Percentiles rank a stretch among this genome's conserved stretches.
Conservation (phyloP, 2,113 vertebrate species). For the Pantherophis guttatus region DNA sequence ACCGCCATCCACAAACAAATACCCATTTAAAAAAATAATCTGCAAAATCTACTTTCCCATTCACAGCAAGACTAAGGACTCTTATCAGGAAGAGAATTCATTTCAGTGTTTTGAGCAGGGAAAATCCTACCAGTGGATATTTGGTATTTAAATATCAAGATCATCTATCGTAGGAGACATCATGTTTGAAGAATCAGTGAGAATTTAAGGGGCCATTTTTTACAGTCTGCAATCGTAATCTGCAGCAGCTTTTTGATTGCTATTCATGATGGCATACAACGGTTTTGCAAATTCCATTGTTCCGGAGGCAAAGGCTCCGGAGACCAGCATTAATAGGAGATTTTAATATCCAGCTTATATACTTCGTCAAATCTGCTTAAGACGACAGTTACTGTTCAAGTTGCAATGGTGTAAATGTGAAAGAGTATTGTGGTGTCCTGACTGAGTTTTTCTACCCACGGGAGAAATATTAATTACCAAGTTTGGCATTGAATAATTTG, state of each 20-base stretch:
- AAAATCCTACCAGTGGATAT: not conserved
- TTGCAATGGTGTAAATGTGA: conserved; percentile 3
- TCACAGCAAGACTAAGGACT: not conserved
- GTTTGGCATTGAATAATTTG: not conserved
- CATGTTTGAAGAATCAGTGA: not conserved
- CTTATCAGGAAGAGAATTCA: not conserved
- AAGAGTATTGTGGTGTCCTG: not conserved
- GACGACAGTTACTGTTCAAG: not conserved
- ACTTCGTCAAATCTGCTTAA: not conserved
- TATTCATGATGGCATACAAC: not conserved
- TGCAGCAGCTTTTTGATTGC: not conserved
- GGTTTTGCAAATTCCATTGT: not conserved
- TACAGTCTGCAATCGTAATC: not conserved
- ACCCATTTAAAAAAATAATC: not conserved
- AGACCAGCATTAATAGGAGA: conserved; percentile 7
- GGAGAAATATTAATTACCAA: not conserved
- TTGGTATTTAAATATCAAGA: not conserved
- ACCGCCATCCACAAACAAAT: not conserved
- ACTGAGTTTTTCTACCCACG: not conserved
- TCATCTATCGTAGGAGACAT: not conserved
- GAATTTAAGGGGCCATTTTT: not conserved
- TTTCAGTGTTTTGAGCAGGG: not conserved
- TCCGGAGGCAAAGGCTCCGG: not conserved
- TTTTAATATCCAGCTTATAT: conserved; percentile 18
- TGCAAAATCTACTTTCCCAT: not conserved